Percentiles rank a stretch among this genome's conserved stretches.
Evolutionary conservation across 1,140 invertebrate genomes (phyloP).

Genomic region (Zaprionus kolodkinae): DNA sequence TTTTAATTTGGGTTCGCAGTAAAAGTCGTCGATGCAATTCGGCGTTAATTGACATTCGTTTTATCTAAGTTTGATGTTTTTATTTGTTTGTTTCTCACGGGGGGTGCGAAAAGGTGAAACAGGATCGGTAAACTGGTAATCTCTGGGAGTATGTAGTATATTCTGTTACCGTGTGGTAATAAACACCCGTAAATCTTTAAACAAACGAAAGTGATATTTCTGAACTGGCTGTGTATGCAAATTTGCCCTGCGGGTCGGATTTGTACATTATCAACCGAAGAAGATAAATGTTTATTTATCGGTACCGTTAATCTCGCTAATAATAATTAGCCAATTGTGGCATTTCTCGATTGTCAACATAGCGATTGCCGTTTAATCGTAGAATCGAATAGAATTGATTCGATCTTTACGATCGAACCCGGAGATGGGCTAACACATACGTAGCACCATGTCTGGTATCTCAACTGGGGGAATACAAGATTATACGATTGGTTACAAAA

Average conservation of each 20-base stretch:
- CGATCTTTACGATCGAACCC: not conserved
- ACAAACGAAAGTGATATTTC: constrained; percentile 37
- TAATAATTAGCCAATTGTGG: constrained; percentile 2
- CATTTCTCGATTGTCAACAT: not conserved
- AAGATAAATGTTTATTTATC: not conserved
- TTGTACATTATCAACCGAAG: not conserved
- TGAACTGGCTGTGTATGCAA: constrained; percentile 28
- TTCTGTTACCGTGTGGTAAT: not conserved
- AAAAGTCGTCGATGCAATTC: constrained; percentile 46
- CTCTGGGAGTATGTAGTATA: not conserved
- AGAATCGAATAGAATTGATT: not conserved
- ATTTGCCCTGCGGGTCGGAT: constrained; percentile 3
- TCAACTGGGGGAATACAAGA: constrained; percentile 8
- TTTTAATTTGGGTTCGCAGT: constrained; percentile 14
- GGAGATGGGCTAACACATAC: not conserved
- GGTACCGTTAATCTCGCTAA: constrained; percentile 18
- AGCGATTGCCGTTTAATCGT: not conserved
- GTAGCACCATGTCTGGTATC: not conserved
- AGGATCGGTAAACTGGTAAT: constrained; percentile 26
- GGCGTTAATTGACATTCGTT: constrained; percentile 43
- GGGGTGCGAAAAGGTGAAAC: not conserved
- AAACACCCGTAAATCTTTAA: constrained; percentile 31
- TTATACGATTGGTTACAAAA: constrained; percentile 41
- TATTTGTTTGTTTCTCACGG: constrained; percentile 6
- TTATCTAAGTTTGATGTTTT: constrained; percentile 25